These are phyloP conservation scores for Drosophila dunni DNA, from an alignment of 1,140 invertebrate genomes.

Conservation along the genomic window DNA sequence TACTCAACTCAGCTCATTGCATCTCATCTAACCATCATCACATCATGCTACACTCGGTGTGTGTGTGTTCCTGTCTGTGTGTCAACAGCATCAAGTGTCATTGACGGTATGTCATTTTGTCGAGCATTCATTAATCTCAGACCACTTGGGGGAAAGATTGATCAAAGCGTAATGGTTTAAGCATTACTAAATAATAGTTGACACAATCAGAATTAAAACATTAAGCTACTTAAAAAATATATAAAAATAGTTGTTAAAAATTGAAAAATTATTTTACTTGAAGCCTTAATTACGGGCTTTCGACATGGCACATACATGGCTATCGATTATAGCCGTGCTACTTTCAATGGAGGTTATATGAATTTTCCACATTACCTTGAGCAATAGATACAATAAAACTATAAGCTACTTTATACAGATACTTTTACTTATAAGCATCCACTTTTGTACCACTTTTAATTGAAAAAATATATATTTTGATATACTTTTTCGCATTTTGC, in stretches of 20 bases:
- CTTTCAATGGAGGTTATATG: neutral
- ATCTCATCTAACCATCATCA: conserved; percentile 39
- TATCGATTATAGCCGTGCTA: no score
- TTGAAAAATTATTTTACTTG: no score
- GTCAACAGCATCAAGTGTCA: conserved; percentile 63
- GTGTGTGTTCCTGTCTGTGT: conserved; percentile 14
- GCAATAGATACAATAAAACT: neutral
- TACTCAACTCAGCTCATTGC: conserved; percentile 39
- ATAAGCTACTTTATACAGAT: neutral
- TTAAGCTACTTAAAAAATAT: neutral
- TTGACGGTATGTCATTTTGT: conserved; percentile 74
- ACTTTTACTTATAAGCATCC: neutral
- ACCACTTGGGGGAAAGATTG: conserved; percentile 28
- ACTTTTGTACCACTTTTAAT: neutral
- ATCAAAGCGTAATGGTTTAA: conserved; percentile 26
- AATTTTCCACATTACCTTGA: neutral
- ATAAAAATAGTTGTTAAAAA: neutral
- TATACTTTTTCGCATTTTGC: neutral
- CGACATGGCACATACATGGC: no score
- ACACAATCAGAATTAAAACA: neutral
- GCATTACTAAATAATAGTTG: conserved; percentile 10
- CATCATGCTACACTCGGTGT: conserved; percentile 38
- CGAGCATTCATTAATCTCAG: conserved; percentile 71
- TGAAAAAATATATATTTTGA: neutral
- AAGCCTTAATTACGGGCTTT: neutral